Evolutionary conservation across 2,888 invertebrate genomes (phyloP).

Genomic region (Salpingus planirostris): DNA sequence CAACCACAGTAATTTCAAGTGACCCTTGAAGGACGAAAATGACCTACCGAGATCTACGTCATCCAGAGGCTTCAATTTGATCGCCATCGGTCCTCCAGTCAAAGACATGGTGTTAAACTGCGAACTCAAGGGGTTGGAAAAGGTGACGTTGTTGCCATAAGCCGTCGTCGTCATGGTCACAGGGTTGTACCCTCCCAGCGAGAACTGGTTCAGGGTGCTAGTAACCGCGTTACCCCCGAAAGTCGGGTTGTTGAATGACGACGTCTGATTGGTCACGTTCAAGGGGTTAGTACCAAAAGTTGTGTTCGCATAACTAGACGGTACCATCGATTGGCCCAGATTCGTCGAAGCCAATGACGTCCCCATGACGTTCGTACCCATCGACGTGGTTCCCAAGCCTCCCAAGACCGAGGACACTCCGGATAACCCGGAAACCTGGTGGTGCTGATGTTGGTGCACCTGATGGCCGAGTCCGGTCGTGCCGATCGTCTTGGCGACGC

Average conservation of each 20-base stretch:
- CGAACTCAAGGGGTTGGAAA: conserved; percentile 56
- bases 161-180: conserved; percentile 28
- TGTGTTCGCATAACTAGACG: conserved; percentile 46
- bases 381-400: conserved; percentile 17
- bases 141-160: conserved; percentile 46
- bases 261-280: no score
- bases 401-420: conserved; percentile 18
- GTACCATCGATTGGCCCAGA: conserved; percentile 45
- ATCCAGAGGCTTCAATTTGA: conserved; percentile 64
- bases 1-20: not conserved
- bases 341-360: conserved; percentile 40
- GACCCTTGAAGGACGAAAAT: no score
- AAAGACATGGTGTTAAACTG: conserved; percentile 47
- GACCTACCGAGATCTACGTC: conserved; percentile 56
- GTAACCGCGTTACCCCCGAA: conserved; percentile 32
- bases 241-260: conserved; percentile 3
- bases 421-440: no score
- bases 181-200: conserved; percentile 41
- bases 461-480: no score
- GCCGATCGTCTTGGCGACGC: conserved; percentile 22
- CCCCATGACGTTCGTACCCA: conserved; percentile 22
- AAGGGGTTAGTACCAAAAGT: conserved; percentile 48
- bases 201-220: conserved; percentile 40
- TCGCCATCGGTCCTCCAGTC: conserved; percentile 42
- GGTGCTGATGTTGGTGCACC: no score